Evolutionary conservation across 1,140 invertebrate genomes (phyloP).

Genomic region (Paramacrobiotus metropolitanus): DNA sequence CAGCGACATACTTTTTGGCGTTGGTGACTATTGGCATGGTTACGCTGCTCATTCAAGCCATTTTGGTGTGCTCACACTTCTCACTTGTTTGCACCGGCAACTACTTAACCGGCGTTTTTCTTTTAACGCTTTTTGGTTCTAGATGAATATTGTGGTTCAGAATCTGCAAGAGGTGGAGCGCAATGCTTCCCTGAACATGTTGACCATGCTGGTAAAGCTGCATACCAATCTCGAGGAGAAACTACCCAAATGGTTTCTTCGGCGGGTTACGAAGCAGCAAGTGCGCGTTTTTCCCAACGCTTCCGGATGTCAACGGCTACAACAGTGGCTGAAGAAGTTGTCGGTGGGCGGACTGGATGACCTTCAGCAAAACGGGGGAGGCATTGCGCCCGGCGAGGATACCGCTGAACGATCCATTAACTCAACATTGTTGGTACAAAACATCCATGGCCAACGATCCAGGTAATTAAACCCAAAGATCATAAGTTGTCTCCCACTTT

Average conservation of each 20-base stretch:
- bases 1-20: neutral
- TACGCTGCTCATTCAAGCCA: neutral
- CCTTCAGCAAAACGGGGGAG: too few relatives aligned
- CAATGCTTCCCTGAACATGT: neutral
- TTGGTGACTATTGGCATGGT: neutral
- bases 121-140: neutral
- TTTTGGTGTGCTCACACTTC: neutral
- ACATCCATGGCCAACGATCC: neutral
- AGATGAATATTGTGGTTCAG: neutral
- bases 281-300: neutral
- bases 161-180: neutral
- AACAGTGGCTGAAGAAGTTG: neutral
- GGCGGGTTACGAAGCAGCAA: neutral
- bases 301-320: neutral
- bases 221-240: neutral
- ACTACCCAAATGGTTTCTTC: neutral
- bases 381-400: too few relatives aligned
- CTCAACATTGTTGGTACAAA: neutral
- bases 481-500: neutral
- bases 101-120: neutral
- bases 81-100: too few relatives aligned
- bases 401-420: neutral
- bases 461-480: neutral
- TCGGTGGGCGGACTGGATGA: neutral
- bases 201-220: neutral